Evolutionary conservation across 2,888 invertebrate species (phyloP).

Genomic region (Dysmachus trigonus): DNA sequence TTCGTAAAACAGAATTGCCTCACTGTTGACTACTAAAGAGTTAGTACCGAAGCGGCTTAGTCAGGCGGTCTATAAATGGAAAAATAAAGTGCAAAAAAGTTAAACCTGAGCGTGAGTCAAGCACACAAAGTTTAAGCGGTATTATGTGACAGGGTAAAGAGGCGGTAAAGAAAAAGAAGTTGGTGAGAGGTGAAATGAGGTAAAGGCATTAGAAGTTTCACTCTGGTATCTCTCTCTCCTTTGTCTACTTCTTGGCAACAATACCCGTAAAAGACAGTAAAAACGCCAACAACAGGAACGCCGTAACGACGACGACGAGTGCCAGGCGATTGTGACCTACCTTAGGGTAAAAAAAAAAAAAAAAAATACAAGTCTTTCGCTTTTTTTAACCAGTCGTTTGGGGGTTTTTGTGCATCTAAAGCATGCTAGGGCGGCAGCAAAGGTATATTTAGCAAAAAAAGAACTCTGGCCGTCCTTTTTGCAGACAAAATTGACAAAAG

Average conservation of each 20-base stretch:
- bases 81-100: neutral
- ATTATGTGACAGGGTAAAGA: neutral
- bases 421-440: neutral
- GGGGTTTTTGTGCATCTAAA: neutral
- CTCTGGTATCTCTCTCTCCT: neutral
- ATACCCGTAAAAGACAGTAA: conserved; percentile 9
- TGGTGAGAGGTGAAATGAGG: neutral
- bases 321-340: neutral
- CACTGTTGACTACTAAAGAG: neutral
- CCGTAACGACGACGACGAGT: neutral
- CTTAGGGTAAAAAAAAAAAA: neutral
- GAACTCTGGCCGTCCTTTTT: neutral
- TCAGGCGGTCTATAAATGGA: conserved; percentile 8
- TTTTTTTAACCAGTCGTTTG: neutral
- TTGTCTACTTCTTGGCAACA: conserved; percentile 32
- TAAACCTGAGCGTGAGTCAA: neutral
- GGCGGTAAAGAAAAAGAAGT: neutral
- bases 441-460: neutral
- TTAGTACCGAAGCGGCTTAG: neutral
- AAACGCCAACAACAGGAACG: conserved; percentile 23
- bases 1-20: conserved; percentile 20
- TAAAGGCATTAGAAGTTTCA: conserved; percentile 19
- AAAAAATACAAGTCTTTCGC: neutral
- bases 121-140: neutral
- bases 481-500: conserved; percentile 5